A percentile compares a stretch with the other conserved stretches of the same genome.
phyloP scores from a whole-genome alignment of 2,797 vertebrate genomes.

The Paedocypris micromegethes region DNA sequence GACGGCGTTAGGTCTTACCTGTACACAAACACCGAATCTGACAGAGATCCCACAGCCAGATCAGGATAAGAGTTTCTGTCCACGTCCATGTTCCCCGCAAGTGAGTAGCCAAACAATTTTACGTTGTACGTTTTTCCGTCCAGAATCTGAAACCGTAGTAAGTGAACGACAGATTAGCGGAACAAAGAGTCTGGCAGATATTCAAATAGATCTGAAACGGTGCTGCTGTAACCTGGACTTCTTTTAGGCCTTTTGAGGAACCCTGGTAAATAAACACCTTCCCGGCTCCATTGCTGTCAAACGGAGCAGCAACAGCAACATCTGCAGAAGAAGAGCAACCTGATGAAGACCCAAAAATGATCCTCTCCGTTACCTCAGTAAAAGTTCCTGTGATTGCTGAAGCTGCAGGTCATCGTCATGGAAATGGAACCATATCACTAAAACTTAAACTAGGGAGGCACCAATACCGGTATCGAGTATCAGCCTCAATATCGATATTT shows the following conservation, averaged over 20 bases:
- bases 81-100: conserved; percentile 94
- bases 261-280: conserved; percentile 87
- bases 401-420: no score
- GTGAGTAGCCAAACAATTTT: conserved; percentile 84
- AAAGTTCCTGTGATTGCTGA: no score
- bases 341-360: neutral
- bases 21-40: conserved; percentile 83
- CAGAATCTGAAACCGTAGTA: conserved; percentile 66
- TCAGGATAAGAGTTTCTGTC: conserved; percentile 90
- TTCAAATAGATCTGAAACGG: no score
- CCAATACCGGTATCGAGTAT: no score
- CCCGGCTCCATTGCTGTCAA: conserved; percentile 67
- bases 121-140: conserved; percentile 58
- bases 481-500: no score
- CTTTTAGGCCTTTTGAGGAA: conserved; percentile 66
- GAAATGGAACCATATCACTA: no score
- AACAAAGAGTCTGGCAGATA: no score
- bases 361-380: neutral
- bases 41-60: conserved; percentile 89
- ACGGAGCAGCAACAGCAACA: conserved; percentile 91
- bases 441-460: no score
- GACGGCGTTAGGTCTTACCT: conserved; percentile 61
- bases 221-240: conserved; percentile 66
- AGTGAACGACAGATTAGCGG: no score
- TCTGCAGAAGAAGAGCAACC: conserved; percentile 64